phyloP scores from a whole-genome alignment of 1,140 invertebrate genomes.

The Ericerus pela region DNA sequence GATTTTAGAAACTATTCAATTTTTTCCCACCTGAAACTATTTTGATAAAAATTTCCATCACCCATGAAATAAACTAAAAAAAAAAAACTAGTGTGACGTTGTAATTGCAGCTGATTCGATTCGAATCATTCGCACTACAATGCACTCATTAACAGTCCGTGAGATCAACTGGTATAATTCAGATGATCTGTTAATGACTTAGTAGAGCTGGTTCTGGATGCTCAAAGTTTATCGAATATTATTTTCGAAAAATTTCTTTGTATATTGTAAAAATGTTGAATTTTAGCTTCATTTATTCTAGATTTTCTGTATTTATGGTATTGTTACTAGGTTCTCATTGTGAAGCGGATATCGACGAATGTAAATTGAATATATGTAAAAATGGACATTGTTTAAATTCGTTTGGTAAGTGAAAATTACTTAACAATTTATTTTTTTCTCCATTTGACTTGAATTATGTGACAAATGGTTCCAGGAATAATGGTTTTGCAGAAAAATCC shows the following conservation, averaged over 20 bases:
- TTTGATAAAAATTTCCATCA: too few relatives aligned
- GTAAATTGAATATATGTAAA: conserved; percentile 52
- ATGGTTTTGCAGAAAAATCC: too few relatives aligned
- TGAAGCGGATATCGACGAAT: conserved; percentile 65
- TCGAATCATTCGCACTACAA: too few relatives aligned
- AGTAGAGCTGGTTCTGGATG: neutral
- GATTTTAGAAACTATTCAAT: neutral
- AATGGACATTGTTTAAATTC: conserved; percentile 69
- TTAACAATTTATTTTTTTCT: too few relatives aligned
- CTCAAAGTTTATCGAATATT: neutral
- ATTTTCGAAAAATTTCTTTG: neutral
- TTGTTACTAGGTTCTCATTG: conserved; percentile 44
- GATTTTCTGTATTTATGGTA: conserved; percentile 7
- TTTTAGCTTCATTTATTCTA: conserved; percentile 11
- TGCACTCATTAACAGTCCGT: too few relatives aligned
- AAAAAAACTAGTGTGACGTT: too few relatives aligned
- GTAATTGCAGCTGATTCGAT: neutral
- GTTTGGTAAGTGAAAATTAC: conserved; percentile 27
- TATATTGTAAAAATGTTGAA: conserved; percentile 1
- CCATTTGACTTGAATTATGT: too few relatives aligned
- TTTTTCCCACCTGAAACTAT: too few relatives aligned
- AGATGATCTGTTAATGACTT: neutral
- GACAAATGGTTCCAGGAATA: too few relatives aligned
- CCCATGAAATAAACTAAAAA: too few relatives aligned
- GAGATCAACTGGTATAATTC: neutral